Evolutionary conservation across 2,113 vertebrate species (phyloP).

Genomic region (Diglossa brunneiventris): DNA sequence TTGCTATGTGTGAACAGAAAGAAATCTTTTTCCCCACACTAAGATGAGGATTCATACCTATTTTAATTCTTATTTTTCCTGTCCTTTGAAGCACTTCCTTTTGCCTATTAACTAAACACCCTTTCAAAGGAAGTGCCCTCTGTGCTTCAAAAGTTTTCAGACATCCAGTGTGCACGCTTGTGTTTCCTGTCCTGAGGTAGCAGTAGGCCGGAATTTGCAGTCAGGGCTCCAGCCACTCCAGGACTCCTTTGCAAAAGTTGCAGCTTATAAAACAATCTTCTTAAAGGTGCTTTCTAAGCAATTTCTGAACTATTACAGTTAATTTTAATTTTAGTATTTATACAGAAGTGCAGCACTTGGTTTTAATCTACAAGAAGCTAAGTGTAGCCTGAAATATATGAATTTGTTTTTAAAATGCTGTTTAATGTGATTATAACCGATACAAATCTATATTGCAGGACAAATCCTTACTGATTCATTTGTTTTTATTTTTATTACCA

Average conservation of each 20-base stretch:
- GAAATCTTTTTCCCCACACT: background rate
- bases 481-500: background rate
- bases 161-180: background rate
- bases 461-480: background rate
- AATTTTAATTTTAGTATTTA: background rate
- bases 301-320: background rate
- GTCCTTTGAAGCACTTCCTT: background rate
- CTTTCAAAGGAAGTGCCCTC: background rate
- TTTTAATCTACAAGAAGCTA: background rate
- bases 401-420: background rate
- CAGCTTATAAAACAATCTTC: background rate
- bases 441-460: background rate
- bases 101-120: background rate
- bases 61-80: background rate
- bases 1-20: background rate
- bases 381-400: background rate
- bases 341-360: background rate
- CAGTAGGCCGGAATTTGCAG: background rate
- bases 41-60: background rate
- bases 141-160: background rate
- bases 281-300: background rate
- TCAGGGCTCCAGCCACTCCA: background rate
- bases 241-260: background rate
- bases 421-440: background rate
- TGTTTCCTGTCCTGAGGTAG: background rate